A percentile compares a stretch with the other conserved stretches of the same genome.
These are phyloP conservation scores for Drosophila nigromelanica DNA, from an alignment of 1,140 invertebrate species.

Conservation along the genomic window DNA sequence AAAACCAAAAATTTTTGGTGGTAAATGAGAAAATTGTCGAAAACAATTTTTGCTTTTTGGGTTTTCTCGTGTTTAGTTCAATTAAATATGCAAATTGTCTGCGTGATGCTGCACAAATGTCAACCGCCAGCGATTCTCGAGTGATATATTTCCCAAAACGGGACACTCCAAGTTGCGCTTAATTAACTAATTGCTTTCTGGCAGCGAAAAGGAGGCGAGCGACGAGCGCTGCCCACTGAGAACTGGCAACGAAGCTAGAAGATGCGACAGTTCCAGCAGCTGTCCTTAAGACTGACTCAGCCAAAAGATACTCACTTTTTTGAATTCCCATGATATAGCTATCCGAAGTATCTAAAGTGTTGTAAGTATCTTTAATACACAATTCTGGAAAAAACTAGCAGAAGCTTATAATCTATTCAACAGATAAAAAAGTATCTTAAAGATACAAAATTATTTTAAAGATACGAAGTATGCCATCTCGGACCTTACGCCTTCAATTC, in stretches of 20 bases:
- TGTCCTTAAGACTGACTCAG: neutral
- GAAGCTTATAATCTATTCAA: neutral
- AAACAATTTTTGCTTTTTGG: constrained; percentile 10
- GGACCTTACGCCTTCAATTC: too few relatives aligned
- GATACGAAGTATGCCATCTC: too few relatives aligned
- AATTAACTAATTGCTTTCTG: constrained; percentile 70
- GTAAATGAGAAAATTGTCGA: constrained; percentile 31
- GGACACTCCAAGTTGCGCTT: constrained; percentile 66
- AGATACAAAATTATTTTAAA: neutral
- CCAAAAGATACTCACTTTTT: too few relatives aligned
- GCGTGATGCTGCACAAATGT: constrained; percentile 74
- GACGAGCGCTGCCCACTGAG: neutral
- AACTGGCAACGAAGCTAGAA: neutral
- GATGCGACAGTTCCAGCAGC: neutral
- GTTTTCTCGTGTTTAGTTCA: constrained; percentile 38
- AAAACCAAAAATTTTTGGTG: constrained; percentile 18
- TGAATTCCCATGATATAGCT: too few relatives aligned
- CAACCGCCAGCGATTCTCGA: constrained; percentile 37
- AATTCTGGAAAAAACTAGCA: neutral
- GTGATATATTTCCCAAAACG: constrained; percentile 56
- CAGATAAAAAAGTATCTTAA: neutral
- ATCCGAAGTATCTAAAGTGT: too few relatives aligned
- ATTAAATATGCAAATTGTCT: constrained; percentile 76
- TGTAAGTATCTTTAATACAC: neutral
- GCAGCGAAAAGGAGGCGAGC: too few relatives aligned